Evolutionary conservation across 2,113 vertebrate species (phyloP), one percentile per base, ranked within the genome.

Genomic region (Myrmecobius fasciatus): DNA sequence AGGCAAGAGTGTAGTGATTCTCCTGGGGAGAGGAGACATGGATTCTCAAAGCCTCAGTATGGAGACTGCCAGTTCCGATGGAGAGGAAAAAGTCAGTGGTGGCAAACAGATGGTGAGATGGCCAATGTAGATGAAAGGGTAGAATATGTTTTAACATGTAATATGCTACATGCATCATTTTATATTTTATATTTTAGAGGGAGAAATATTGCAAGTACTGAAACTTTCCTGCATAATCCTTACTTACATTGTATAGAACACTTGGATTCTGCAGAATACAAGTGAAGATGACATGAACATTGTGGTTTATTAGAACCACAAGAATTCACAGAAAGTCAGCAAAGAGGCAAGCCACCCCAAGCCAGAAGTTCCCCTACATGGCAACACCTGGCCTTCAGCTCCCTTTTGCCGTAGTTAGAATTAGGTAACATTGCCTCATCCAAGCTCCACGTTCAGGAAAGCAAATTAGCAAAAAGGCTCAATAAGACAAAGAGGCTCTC

Each of bases 381-480:
- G 6, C 36, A 93, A 54, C 90, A 89, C 52, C 60, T 52, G 28
- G 8, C 4, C 46, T 9, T n/a, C 67, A 91, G 28, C 49, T 75
- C 95, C 89, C 92, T 0, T 92, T 94, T 91, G 22, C 51, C 91
- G 2, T 25, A 92, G n/a, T 8, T 96, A 92, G 94, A 96, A 94
- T 96, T 89, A 95, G 96, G 93, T 48, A 94, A 25, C 12, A 60
- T 7, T 92, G 54, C 53, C 88, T 43, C 52, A 91, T 54, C 94
- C 12, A 93, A 36, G 2, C 89, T 95, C n/a, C 89, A 89, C 51
- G 49, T 92, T 93, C 26, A 91, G 43, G 53, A 95, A 83, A 92
- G 49, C 43, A 96, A 97, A 96, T 97, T 96, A 95, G 75, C 90
- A 94, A 91, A 96, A 95, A 91, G 20, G 0, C 28, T 97, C 48